Evolutionary conservation across 2,797 vertebrate genomes (phyloP).

Genomic region (Glossophaga mutica): DNA sequence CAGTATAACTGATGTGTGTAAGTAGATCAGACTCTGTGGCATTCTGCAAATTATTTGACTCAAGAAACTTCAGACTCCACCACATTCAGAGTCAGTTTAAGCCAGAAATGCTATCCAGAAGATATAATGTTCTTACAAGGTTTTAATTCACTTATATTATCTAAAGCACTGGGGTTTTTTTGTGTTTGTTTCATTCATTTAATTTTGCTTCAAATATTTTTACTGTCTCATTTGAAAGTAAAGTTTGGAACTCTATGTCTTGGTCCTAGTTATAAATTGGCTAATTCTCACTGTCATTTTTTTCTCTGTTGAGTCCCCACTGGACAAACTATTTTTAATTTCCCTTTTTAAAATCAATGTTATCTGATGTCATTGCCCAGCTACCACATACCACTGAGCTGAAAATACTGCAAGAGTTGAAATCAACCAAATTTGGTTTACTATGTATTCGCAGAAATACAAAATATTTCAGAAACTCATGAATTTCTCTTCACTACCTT

Average conservation of each 20-base stretch:
- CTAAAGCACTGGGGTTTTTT: not conserved
- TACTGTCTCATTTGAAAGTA: not conserved
- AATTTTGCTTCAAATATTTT: not conserved
- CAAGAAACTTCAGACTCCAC: not conserved
- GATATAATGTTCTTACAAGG: slow-evolving; percentile 28
- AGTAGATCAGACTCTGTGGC: not conserved
- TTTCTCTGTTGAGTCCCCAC: slow-evolving; percentile 45
- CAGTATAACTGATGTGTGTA: not conserved
- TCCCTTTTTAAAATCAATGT: slow-evolving; percentile 60
- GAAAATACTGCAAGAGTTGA: slow-evolving; percentile 1
- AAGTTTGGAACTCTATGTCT: not conserved
- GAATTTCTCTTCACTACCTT: not conserved
- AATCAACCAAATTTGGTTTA: slow-evolving; percentile 10
- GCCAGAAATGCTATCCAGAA: not conserved
- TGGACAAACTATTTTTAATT: slow-evolving; percentile 62
- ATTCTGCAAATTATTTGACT: not conserved
- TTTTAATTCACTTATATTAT: slow-evolving; percentile 40
- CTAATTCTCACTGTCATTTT: slow-evolving; percentile 52
- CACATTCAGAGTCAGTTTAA: not conserved
- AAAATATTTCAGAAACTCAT: slow-evolving; percentile 44
- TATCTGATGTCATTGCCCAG: slow-evolving; percentile 11
- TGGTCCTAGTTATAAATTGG: slow-evolving; percentile 32
- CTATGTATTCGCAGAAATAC: not conserved
- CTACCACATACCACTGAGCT: not conserved
- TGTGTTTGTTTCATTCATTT: not conserved